Base-by-base conservation (phyloP, 1,140 invertebrate genomes). In the Dendrolimus kikuchii region DNA sequence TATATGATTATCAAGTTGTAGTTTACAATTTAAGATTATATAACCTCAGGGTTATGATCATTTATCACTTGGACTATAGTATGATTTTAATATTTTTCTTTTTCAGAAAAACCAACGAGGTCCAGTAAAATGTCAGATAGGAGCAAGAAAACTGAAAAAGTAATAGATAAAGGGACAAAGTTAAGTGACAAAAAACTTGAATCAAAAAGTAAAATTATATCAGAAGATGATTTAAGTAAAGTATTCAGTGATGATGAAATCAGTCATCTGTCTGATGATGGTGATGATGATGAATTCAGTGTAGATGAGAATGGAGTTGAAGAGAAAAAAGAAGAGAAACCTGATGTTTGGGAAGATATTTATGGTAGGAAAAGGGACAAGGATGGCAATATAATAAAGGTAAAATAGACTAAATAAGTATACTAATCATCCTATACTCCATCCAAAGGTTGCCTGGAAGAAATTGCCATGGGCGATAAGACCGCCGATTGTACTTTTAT, bases 321-420 rank as follows among this genome's bases (percentile, higher is more conserved):
- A 49, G 56, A 55, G 39, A 65, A 57, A 55, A 68, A 75, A 44
- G 60, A 82, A 47, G 64, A 79, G 58, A 78, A 83, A 53, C 74
- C 76, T 64, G 74, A 77, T 68, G 63, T 86, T 38, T 96, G 94
- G 90, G 96, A 98, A 89, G 97, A 99, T 88, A 98, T 99, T 76
- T 99, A 99, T 89, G 97, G 97, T 4, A 88, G 96, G 59, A 90
- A 93, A 61, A 89, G 94, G 68, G 93, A 95, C 75, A 91, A 92
- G 74, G 87, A 94, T 59, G 96, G 96, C 5, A 93, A 93, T 73
- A 78, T 96, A 65, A 81, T 96, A 38, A 86, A 89, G 71, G 88
- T 88, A 68, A 51, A 23, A 23, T 23, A 23, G 1, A 23, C 23
- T 23, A 23, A 23, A 23, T n/a, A n/a, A n/a, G n/a, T n/a, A n/a